Conservation (phyloP, 2,888 invertebrate genomes). For the Drosophila cognata region DNA sequence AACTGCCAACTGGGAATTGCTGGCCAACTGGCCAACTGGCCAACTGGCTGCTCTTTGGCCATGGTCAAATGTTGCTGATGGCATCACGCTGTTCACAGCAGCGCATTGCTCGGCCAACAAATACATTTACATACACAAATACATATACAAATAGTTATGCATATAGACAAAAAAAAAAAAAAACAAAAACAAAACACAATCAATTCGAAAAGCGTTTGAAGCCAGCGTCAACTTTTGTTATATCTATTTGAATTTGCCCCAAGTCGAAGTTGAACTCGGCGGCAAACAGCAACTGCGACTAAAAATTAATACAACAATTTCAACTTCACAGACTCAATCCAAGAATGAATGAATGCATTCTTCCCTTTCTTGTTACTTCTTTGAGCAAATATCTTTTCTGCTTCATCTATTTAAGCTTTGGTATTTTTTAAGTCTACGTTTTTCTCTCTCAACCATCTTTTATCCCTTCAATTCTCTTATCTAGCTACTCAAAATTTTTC, state of each 20-base stretch:
- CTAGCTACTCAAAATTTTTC: neutral
- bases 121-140: constrained; percentile 12
- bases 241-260: constrained; percentile 19
- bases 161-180: neutral
- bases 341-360: neutral
- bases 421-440: neutral
- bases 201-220: constrained; percentile 37
- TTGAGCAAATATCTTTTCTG: neutral
- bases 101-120: constrained; percentile 36
- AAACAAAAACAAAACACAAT: neutral
- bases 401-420: neutral
- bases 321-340: neutral
- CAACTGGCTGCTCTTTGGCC: constrained; percentile 43
- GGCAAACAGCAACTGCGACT: constrained; percentile 15
- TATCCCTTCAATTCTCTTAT: neutral
- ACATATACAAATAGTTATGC: neutral
- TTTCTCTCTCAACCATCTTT: neutral
- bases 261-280: constrained; percentile 13
- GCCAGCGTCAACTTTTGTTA: constrained; percentile 33
- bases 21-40: constrained; percentile 11
- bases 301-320: constrained; percentile 24
- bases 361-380: neutral
- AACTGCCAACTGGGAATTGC: constrained; percentile 2
- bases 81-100: constrained; percentile 77
- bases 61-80: constrained; percentile 66